These are phyloP conservation scores for Eurystomus glaucurus DNA, from an alignment of 2,797 vertebrate genomes.

Conservation along the genomic window DNA sequence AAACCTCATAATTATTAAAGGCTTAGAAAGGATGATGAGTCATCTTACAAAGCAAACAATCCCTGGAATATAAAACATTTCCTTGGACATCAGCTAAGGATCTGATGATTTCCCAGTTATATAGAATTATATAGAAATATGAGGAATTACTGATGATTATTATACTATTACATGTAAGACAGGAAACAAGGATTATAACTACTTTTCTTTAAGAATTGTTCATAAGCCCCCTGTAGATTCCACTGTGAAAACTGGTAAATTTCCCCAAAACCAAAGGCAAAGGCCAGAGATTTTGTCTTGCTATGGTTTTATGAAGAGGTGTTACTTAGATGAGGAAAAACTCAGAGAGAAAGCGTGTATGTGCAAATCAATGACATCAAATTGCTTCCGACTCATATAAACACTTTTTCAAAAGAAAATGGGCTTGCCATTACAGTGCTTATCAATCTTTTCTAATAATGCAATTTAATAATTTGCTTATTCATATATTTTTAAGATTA, in stretches of 20 bases:
- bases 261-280: background rate
- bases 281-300: background rate
- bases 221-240: background rate
- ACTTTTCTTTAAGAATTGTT: background rate
- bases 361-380: background rate
- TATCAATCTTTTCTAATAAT: background rate
- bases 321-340: background rate
- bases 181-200: background rate
- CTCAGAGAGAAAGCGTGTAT: background rate
- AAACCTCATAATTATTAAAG: background rate
- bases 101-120: background rate
- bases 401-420: background rate
- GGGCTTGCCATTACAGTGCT: background rate
- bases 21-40: background rate
- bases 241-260: background rate
- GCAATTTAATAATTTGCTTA: background rate
- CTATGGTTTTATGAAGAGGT: background rate
- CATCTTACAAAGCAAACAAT: slow-evolving; percentile 2
- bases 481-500: background rate
- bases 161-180: background rate
- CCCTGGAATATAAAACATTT: background rate
- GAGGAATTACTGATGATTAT: background rate
- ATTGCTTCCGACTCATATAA: background rate
- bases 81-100: background rate
- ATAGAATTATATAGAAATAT: background rate